These are phyloP conservation scores for Pangasianodon hypophthalmus DNA, from an alignment of 2,113 vertebrate genomes.

Conservation along the genomic window DNA sequence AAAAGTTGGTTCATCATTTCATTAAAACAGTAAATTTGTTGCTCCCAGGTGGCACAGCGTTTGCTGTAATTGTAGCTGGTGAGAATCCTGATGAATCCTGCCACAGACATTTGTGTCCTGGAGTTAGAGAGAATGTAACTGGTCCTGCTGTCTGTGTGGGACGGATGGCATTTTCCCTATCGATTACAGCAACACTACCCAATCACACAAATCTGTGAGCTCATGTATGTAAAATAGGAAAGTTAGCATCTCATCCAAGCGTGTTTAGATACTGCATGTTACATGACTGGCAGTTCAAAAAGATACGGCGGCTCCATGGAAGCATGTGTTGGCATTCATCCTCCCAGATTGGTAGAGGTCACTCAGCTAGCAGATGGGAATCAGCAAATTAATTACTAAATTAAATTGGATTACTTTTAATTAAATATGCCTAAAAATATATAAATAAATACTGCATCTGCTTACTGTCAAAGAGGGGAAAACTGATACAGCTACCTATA, in stretches of 20 bases:
- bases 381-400: background rate
- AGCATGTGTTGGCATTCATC: background rate
- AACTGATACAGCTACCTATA: background rate
- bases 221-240: background rate
- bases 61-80: background rate
- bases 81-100: background rate
- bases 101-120: conserved; percentile 1
- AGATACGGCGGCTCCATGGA: background rate
- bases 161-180: background rate
- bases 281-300: background rate
- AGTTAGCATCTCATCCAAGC: background rate
- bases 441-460: background rate
- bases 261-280: background rate
- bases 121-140: background rate
- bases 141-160: background rate
- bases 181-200: background rate
- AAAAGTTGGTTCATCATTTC: background rate
- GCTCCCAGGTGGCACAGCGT: background rate
- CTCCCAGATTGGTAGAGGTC: background rate
- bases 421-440: background rate
- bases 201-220: background rate
- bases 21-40: background rate
- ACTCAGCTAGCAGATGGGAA: background rate
- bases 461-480: background rate
- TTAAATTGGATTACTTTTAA: background rate